These are phyloP conservation scores for Melolontha melolontha DNA, from an alignment of 2,888 invertebrate genomes.

Conservation along the genomic window DNA sequence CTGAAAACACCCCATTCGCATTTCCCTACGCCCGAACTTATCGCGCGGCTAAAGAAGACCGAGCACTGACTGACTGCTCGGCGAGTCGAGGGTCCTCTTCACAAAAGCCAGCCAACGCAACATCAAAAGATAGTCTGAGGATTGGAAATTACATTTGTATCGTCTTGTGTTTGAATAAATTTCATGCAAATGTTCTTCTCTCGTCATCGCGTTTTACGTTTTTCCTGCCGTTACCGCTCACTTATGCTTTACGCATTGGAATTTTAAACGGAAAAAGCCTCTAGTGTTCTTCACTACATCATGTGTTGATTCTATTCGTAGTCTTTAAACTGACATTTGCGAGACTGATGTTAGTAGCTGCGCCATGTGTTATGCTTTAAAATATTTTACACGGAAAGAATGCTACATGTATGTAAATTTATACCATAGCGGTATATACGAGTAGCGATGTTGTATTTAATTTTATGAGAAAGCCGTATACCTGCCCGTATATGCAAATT, in stretches of 20 bases:
- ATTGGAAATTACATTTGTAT: constrained; percentile 56
- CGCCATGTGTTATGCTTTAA: constrained; percentile 22
- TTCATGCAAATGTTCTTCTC: constrained; percentile 53
- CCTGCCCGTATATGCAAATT: too few relatives aligned
- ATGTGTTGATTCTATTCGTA: constrained; percentile 21
- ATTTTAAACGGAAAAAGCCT: constrained; percentile 29
- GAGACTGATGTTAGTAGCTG: constrained; percentile 21
- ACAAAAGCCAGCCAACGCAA: constrained; percentile 51
- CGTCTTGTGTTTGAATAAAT: constrained; percentile 53
- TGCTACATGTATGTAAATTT: constrained; percentile 17
- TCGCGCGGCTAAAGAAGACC: constrained; percentile 41
- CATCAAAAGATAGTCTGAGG: constrained; percentile 56
- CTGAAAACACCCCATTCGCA: constrained; percentile 57
- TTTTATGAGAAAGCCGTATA: too few relatives aligned
- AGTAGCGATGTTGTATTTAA: too few relatives aligned
- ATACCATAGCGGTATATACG: constrained; percentile 10
- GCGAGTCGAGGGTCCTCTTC: constrained; percentile 47
- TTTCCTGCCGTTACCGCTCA: constrained; percentile 5
- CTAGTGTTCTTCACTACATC: neutral
- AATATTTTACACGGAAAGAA: constrained; percentile 13
- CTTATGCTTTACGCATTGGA: constrained; percentile 24
- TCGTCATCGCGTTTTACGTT: constrained; percentile 23
- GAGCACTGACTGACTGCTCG: constrained; percentile 17
- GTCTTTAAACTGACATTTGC: constrained; percentile 37
- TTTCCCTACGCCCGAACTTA: constrained; percentile 44